Evolutionary conservation across 2,888 invertebrate genomes (phyloP), one percentile per base, ranked within the genome.

Genomic region (Drosophila melanocephala): DNA sequence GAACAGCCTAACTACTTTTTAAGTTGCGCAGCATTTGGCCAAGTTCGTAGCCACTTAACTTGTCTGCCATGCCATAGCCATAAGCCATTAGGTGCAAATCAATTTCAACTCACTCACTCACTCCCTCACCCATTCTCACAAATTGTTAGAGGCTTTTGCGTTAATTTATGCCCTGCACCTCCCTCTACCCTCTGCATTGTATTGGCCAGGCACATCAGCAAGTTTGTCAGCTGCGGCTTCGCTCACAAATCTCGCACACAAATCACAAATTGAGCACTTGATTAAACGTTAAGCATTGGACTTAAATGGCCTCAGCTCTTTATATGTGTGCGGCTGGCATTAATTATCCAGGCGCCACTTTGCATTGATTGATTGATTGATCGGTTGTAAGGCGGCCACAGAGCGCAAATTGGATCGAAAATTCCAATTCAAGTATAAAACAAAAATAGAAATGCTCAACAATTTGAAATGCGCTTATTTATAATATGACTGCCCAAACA

Each of bases 231-330:
- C 76, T 79, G 81, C 57, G 81, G 78, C 75, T 80, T 72, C 67
- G 50, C 52, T 44, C 78, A 67, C 75, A 68, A 77, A 69, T 74
- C 77, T 63, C 74, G 66, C 67, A 71, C 74, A 77, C 75, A 81
- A 81, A 80, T 81, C 78, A 76, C 81, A 81, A 71, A 61, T 76
- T 76, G 76, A 79, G 63, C 70, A 78, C 67, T 81, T 81, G 81
- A 73, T 80, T 74, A 78, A 80, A 50, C 62, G 66, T 44, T 66
- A 58, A 70, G 68, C 72, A 67, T 81, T 64, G 55, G 75, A 67
- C 75, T 83, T 79, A 73, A 75, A 75, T 77, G 70, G 69, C 64
- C 55, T 35, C 62, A 63, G 61, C 52, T 63, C 47, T 58, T 70
- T 58, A 66, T 63, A 47, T 61, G 61, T 57, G 33, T 72, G 79